A percentile compares a stretch with the other conserved stretches of the same genome.
Evolutionary conservation across 2,888 invertebrate species (phyloP).

Genomic region (Caenorhabditis doughertyi): DNA sequence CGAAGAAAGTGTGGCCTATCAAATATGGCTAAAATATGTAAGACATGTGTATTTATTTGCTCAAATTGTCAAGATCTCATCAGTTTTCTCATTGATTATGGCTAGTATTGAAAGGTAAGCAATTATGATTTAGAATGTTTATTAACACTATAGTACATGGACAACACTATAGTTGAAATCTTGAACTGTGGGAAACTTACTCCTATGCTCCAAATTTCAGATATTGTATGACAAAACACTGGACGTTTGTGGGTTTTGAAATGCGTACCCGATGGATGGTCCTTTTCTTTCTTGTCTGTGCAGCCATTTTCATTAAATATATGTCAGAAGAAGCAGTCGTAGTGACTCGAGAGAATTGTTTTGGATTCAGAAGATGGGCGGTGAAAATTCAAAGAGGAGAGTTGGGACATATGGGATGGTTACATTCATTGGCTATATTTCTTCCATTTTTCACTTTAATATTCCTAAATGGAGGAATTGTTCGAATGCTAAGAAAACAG

Average conservation of each 20-base stretch:
- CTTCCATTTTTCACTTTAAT: slow-evolving; percentile 80
- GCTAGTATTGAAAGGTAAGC: slow-evolving; percentile 80
- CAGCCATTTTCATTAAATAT: slow-evolving; percentile 77
- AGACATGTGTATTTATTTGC: slow-evolving; percentile 71
- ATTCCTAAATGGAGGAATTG: slow-evolving; percentile 82
- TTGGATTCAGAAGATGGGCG: slow-evolving; percentile 63
- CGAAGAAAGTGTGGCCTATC: slow-evolving; percentile 69
- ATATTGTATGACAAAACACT: slow-evolving; percentile 78
- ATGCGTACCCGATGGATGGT: slow-evolving; percentile 79
- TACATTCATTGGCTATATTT: slow-evolving; percentile 72
- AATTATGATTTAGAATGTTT: no score
- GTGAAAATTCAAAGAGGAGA: slow-evolving; percentile 60
- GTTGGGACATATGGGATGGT: slow-evolving; percentile 60
- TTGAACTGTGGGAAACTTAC: no score
- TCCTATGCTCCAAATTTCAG: no score
- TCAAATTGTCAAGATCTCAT: slow-evolving; percentile 81
- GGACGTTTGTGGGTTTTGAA: slow-evolving; percentile 82
- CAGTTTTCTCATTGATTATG: slow-evolving; percentile 80
- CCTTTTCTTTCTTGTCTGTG: slow-evolving; percentile 69
- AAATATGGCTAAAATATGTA: slow-evolving; percentile 75
- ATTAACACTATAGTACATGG: no score
- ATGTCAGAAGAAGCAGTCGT: slow-evolving; percentile 74
- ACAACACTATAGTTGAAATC: no score
- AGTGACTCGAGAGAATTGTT: slow-evolving; percentile 65
- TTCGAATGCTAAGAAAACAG: slow-evolving; percentile 79